phyloP scores from a whole-genome alignment of 2,888 invertebrate genomes.

The Drosophila imparisetae region DNA sequence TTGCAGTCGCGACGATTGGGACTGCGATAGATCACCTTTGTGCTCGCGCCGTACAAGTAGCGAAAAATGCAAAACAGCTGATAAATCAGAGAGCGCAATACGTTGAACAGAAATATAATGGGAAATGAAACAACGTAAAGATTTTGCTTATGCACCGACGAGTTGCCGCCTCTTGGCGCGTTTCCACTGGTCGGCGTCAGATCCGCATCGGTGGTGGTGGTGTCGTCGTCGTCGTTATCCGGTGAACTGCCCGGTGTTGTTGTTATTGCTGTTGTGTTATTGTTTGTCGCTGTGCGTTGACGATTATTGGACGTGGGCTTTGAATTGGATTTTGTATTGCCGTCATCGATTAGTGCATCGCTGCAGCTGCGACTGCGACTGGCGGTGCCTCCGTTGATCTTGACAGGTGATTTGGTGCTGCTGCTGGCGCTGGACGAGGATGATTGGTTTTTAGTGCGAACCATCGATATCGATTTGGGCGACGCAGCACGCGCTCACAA shows the following conservation, averaged over 20 bases:
- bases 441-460: slow-evolving; percentile 84
- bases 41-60: slow-evolving; percentile 92
- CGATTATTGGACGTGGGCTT: slow-evolving; percentile 54
- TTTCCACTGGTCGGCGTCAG: slow-evolving; percentile 65
- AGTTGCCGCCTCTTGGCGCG: slow-evolving; percentile 83
- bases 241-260: slow-evolving; percentile 78
- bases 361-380: slow-evolving; percentile 84
- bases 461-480: slow-evolving; percentile 82
- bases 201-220: slow-evolving; percentile 67
- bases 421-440: slow-evolving; percentile 82
- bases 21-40: slow-evolving; percentile 89
- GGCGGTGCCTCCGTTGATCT: slow-evolving; percentile 68
- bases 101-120: slow-evolving; percentile 93
- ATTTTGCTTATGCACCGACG: slow-evolving; percentile 94
- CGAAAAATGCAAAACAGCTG: slow-evolving; percentile 94
- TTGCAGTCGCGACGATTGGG: slow-evolving; percentile 85
- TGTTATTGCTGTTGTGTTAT: slow-evolving; percentile 19
- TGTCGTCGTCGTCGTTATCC: slow-evolving; percentile 64
- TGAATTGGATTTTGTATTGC: slow-evolving; percentile 64
- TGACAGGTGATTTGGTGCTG: slow-evolving; percentile 83
- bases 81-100: slow-evolving; percentile 92
- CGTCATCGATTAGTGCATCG: slow-evolving; percentile 82
- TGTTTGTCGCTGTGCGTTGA: slow-evolving; percentile 28
- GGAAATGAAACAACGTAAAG: slow-evolving; percentile 95
- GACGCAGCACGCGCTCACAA: slow-evolving; percentile 44